Evolutionary conservation across 2,888 invertebrate species (phyloP).

Genomic region (Macrophya annulata): DNA sequence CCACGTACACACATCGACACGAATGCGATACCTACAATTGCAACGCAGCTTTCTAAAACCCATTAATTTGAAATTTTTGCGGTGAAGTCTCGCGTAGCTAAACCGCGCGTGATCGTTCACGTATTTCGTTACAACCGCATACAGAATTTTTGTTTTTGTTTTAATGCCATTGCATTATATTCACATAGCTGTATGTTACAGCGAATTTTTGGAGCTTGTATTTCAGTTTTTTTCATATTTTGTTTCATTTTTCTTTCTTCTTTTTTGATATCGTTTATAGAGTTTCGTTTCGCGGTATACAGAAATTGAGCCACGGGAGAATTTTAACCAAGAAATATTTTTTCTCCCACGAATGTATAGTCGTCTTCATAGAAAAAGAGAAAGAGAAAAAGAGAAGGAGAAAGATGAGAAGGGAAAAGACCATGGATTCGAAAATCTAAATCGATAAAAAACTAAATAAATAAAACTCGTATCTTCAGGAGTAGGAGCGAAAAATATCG

Average conservation of each 20-base stretch:
- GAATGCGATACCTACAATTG: background rate
- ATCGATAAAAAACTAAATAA: no score
- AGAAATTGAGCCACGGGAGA: background rate
- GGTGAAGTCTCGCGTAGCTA: background rate
- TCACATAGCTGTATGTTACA: background rate
- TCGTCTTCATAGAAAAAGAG: no score
- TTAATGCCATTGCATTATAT: background rate
- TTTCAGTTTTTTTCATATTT: background rate
- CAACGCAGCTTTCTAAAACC: conserved; percentile 21
- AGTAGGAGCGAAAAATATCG: conserved; percentile 3
- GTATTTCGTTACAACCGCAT: conserved; percentile 19
- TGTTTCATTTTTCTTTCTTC: background rate
- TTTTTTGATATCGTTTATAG: background rate
- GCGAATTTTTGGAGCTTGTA: background rate
- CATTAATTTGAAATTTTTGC: conserved; percentile 15
- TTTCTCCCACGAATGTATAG: conserved; percentile 11
- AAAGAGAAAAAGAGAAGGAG: no score
- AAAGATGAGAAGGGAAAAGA: background rate
- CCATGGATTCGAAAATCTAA: background rate
- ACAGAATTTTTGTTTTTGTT: background rate
- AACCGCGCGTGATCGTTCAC: background rate
- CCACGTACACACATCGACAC: background rate
- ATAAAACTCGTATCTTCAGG: background rate
- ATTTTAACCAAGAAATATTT: background rate
- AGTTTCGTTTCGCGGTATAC: background rate